A percentile compares a stretch with the other conserved stretches of the same genome.
Evolutionary conservation across 30 jellyfish, hydroid and myxozoan genomes (phyloP).

Genomic region (Sanderia malayensis): DNA sequence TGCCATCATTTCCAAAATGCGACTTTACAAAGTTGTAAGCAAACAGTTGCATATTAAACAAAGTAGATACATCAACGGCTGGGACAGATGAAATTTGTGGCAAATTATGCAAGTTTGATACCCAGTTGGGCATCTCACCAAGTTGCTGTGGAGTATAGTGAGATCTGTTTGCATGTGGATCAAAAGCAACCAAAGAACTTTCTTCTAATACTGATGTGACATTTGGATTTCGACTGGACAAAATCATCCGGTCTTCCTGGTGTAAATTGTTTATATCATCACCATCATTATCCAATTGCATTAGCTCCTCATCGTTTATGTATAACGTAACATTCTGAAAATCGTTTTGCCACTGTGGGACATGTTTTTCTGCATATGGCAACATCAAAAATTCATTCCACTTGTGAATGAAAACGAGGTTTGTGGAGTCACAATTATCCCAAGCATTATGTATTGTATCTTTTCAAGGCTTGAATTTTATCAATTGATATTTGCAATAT

Average conservation of each 20-base stretch:
- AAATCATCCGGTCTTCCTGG: not conserved
- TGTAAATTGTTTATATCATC: too few relatives aligned
- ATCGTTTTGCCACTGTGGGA: not conserved
- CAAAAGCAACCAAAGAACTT: not conserved
- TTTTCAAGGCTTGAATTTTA: not conserved
- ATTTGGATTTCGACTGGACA: not conserved
- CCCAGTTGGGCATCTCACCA: not conserved
- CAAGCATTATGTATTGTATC: conserved; percentile 3
- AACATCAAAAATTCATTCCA: not conserved
- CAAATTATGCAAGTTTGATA: not conserved
- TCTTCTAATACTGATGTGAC: too few relatives aligned
- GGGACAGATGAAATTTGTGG: too few relatives aligned
- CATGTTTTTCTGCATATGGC: not conserved
- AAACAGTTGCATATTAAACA: not conserved
- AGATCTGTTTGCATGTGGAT: not conserved
- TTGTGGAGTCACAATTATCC: conserved; percentile 4
- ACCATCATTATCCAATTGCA: too few relatives aligned
- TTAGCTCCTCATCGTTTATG: too few relatives aligned
- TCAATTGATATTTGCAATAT: conserved; percentile 6
- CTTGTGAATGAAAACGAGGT: not conserved
- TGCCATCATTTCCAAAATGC: not conserved
- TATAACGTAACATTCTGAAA: not conserved
- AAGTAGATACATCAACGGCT: not conserved
- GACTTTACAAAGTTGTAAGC: not conserved
- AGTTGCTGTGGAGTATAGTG: not conserved